Percentiles rank a stretch among this genome's conserved stretches.
phyloP scores from a whole-genome alignment of 2,113 vertebrate genomes.

The Sigmodon hispidus region DNA sequence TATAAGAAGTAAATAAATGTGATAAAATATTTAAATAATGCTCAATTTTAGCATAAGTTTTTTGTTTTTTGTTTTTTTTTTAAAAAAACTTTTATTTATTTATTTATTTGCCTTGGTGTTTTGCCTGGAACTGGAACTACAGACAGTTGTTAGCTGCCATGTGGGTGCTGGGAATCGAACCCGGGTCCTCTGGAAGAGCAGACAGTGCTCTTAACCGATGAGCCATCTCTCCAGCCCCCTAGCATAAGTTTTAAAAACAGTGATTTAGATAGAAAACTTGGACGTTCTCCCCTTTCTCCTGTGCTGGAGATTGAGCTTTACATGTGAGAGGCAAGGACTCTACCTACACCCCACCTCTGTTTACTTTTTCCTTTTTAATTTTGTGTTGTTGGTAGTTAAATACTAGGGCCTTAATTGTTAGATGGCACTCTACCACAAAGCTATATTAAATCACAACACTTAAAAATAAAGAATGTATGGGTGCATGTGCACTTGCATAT shows the following conservation, averaged over 20 bases:
- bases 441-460: not conserved
- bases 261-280: constrained; percentile 5
- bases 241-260: constrained; percentile 19
- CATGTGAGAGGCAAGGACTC: not conserved
- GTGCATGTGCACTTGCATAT: not conserved
- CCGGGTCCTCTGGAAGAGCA: no score
- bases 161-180: no score
- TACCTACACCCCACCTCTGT: not conserved
- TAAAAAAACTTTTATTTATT: no score
- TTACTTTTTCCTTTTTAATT: not conserved
- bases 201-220: no score
- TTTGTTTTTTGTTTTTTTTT: no score
- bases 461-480: not conserved
- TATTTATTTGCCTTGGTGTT: no score
- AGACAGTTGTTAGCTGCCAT: no score
- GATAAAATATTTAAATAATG: not conserved
- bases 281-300: not conserved
- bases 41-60: not conserved
- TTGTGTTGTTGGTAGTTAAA: not conserved
- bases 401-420: not conserved
- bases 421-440: no score
- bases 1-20: not conserved
- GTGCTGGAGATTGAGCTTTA: not conserved
- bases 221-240: no score
- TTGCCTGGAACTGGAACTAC: no score